Percentiles rank a stretch among this genome's conserved stretches.
Conservation (phyloP, 2,888 invertebrate genomes). For the Acronicta leporina region DNA sequence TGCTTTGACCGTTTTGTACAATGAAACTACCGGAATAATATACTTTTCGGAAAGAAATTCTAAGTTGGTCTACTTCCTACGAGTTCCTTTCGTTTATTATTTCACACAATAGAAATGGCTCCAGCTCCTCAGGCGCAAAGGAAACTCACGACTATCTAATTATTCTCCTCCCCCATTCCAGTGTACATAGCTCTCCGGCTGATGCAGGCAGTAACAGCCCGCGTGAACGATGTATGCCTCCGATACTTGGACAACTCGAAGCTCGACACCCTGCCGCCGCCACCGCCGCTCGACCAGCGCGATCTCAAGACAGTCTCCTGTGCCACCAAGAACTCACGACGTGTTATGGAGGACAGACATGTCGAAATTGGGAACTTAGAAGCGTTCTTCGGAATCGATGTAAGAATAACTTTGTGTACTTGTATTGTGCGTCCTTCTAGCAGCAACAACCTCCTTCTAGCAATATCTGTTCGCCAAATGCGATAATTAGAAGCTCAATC, state of each 20-base stretch:
- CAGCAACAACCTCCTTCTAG: no score
- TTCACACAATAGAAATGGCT: no score
- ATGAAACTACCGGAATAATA: no score
- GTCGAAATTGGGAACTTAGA: conserved; percentile 95
- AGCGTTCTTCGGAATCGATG: conserved; percentile 94
- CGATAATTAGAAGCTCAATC: no score
- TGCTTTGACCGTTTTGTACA: no score
- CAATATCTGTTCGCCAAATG: no score
- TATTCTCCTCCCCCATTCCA: conserved; percentile 73
- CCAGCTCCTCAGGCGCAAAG: background rate
- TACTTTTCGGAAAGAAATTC: no score
- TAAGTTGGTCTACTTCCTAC: no score
- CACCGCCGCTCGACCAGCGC: conserved; percentile 86
- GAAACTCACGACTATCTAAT: background rate
- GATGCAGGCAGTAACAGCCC: conserved; percentile 93
- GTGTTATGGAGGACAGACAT: conserved; percentile 98
- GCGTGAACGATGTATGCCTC: conserved; percentile 92
- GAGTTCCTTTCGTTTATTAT: no score
- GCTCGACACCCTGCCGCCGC: conserved; percentile 90
- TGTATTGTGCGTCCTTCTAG: background rate
- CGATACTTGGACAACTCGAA: conserved; percentile 92
- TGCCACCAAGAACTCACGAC: conserved; percentile 94
- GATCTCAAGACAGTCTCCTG: conserved; percentile 89
- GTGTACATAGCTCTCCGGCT: conserved; percentile 92
- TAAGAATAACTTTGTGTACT: conserved; percentile 69